Conservation (phyloP, 2,113 vertebrate species). For the Cnemophilus loriae region DNA sequence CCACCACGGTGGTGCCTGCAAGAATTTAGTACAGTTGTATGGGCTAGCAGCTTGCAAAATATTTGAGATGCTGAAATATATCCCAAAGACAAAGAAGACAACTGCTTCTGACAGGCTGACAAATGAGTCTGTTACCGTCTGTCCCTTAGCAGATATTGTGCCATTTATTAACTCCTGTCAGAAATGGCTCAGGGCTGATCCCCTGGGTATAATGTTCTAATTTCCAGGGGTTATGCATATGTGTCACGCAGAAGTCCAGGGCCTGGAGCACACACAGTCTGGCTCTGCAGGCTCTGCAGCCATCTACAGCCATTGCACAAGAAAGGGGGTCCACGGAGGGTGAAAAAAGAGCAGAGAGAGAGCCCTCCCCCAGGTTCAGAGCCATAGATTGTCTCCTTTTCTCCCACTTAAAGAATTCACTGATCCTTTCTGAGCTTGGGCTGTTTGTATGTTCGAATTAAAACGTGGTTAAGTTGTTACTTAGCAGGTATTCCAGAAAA, state of each 20-base stretch:
- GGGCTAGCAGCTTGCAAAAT: not conserved
- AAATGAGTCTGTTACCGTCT: not conserved
- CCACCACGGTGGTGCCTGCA: not conserved
- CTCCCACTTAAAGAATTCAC: not conserved
- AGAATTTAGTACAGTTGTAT: not conserved
- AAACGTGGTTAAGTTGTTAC: not conserved
- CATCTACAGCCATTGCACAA: not conserved
- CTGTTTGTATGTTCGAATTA: not conserved
- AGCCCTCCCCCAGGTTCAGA: not conserved
- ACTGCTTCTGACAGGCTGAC: not conserved
- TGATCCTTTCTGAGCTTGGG: not conserved
- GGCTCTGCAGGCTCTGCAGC: not conserved
- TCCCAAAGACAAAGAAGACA: not conserved
- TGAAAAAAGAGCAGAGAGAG: not conserved
- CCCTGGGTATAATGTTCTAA: not conserved
- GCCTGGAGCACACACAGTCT: not conserved
- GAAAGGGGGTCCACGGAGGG: not conserved
- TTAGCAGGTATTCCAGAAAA: not conserved
- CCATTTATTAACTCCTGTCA: not conserved
- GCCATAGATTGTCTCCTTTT: not conserved
- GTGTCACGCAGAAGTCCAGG: not conserved
- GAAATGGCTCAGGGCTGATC: not conserved
- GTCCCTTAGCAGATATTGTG: not conserved
- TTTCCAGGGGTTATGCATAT: not conserved
- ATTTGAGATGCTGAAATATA: not conserved